Conservation (phyloP, 2,888 invertebrate species). For the Mantis religiosa region DNA sequence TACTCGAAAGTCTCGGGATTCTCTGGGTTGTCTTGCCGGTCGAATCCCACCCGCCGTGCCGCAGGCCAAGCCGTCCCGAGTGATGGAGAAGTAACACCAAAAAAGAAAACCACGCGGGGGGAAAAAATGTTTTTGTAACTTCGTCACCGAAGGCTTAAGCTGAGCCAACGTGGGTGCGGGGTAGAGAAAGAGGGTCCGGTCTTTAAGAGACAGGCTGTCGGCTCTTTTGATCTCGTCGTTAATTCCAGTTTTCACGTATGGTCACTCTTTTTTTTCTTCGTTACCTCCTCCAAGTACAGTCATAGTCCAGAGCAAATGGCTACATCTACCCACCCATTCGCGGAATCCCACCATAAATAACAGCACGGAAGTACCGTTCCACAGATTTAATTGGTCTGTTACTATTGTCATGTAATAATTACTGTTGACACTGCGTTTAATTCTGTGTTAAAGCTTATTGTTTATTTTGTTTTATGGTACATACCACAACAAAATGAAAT, state of each 20-base stretch:
- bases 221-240: slow-evolving; percentile 27
- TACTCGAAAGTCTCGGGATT: neutral
- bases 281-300: slow-evolving; percentile 13
- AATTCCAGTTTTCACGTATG: slow-evolving; percentile 23
- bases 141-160: slow-evolving; percentile 6
- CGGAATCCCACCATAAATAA: neutral
- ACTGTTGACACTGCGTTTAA: neutral
- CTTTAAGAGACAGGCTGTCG: slow-evolving; percentile 26
- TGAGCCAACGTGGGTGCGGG: neutral
- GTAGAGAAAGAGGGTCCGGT: slow-evolving; percentile 12
- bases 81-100: neutral
- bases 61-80: neutral
- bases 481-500: neutral
- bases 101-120: neutral
- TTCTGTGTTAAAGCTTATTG: neutral
- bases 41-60: slow-evolving; percentile 1
- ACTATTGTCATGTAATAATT: neutral
- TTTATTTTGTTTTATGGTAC: neutral
- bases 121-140: neutral
- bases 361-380: neutral
- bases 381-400: neutral
- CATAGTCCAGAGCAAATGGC: neutral
- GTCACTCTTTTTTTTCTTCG: slow-evolving; percentile 2
- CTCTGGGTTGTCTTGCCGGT: neutral
- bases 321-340: neutral